Base-by-base conservation (phyloP, 1,140 invertebrate genomes). In the Campoletis sonorensis region DNA sequence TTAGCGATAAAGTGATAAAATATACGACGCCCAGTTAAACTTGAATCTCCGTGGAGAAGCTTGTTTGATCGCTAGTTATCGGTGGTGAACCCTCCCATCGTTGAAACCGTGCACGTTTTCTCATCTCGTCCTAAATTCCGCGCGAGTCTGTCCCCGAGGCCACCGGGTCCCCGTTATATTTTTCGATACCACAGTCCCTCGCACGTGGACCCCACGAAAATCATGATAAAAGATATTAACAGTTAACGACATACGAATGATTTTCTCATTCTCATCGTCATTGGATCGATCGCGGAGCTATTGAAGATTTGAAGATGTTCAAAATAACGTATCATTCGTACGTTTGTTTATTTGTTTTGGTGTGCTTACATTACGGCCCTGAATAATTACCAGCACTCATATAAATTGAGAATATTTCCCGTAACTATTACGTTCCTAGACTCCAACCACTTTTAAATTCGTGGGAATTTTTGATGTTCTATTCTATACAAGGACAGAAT, bases 61-160 rank as follows among this genome's bases (percentile, higher is more conserved):
- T 81, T 67, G 27, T 81, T 78, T 81, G 67, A 58, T 37, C 81
- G 71, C 18, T 70, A 70, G 67, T 79, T 78, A 79, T 77, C 81
- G 26, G 16, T 67, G 26, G 16, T 67, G 68, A 79, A 79, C 72
- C 85, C 81, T 80, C 81, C 77, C 75, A 83, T 83, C 86, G 85
- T 83, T 58, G 83, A 83, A 85, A 86, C 84, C 82, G 73, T 23
- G 67, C 81, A 71, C 64, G 70, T 76, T 72, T 58, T 58, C 54
- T 58, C 21, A 58, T 58, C 21, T 23, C 86, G 87, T 87, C 86
- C 87, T 84, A 88, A 87, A 88, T 88, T 88, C 86, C 84, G 83
- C 78, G 77, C 82, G 83, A 84, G 82, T 85, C 82, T 58, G 81
- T 79, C 85, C 84, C 86, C 87, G 86, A 86, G 87, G 86, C 71